These are phyloP conservation scores for Oreonectes daqikongensis DNA, from an alignment of 2,797 vertebrate genomes.

Conservation along the genomic window DNA sequence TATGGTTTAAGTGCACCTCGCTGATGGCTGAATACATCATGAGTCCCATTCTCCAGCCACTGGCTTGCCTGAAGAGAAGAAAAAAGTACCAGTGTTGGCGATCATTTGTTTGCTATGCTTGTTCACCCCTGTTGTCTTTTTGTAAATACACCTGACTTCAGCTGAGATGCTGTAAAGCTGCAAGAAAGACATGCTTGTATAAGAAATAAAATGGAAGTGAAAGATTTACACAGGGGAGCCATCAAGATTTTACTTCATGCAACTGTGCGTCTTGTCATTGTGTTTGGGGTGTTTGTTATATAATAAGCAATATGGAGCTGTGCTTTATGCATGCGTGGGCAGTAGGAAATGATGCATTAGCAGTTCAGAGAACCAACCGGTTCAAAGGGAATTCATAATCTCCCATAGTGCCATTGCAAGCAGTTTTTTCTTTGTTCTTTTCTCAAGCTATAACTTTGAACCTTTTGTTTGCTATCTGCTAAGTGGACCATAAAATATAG, in stretches of 20 bases:
- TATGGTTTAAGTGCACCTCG: background rate
- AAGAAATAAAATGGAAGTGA: conserved; percentile 16
- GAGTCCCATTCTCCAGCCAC: background rate
- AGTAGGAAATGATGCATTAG: conserved; percentile 57
- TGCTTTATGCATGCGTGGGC: conserved; percentile 52
- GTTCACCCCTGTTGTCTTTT: background rate
- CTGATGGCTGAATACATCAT: background rate
- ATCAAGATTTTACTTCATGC: background rate
- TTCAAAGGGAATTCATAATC: conserved; percentile 67
- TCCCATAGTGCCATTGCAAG: conserved; percentile 55
- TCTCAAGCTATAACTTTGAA: conserved; percentile 42
- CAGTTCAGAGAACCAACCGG: conserved; percentile 56
- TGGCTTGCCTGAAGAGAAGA: background rate
- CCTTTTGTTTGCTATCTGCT: conserved; percentile 29
- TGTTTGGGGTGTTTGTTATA: conserved; percentile 25
- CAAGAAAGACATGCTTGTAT: background rate
- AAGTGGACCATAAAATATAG: conserved; percentile 14
- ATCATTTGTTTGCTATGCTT: background rate
- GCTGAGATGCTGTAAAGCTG: background rate
- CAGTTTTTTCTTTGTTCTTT: conserved; percentile 54
- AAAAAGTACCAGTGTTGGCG: background rate
- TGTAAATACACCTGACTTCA: background rate
- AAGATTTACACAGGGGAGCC: background rate
- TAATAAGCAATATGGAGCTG: conserved; percentile 11
- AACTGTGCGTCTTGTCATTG: conserved; percentile 17